These are phyloP conservation scores for Entomobrya multifasciata DNA, from an alignment of 2,888 invertebrate genomes.

Conservation along the genomic window DNA sequence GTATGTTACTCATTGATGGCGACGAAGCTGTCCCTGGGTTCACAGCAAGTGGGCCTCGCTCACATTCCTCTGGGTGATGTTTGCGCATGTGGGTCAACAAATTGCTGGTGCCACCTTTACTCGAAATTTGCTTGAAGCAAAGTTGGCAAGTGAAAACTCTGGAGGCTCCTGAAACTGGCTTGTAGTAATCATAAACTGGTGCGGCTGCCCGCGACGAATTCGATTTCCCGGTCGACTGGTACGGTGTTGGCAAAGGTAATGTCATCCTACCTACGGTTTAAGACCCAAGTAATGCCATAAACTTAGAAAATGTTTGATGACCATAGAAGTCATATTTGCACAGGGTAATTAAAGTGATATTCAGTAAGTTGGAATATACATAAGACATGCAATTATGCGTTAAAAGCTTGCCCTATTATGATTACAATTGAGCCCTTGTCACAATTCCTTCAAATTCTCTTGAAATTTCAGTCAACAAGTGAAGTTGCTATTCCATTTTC, in stretches of 20 bases:
- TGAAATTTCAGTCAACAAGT: too few relatives aligned
- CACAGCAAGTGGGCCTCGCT: conserved; percentile 7
- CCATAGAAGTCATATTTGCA: too few relatives aligned
- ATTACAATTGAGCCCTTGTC: too few relatives aligned
- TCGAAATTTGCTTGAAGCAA: conserved; percentile 32
- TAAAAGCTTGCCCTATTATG: too few relatives aligned
- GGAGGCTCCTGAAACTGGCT: conserved; percentile 23
- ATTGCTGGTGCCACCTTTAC: conserved; percentile 58
- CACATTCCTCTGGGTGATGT: conserved; percentile 40
- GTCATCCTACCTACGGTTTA: conserved; percentile 41
- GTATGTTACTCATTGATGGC: neutral
- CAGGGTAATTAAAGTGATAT: too few relatives aligned
- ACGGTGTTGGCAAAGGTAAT: conserved; percentile 34
- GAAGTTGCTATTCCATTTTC: too few relatives aligned
- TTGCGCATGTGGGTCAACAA: conserved; percentile 54
- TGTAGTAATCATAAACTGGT: conserved; percentile 46
- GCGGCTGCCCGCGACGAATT: conserved; percentile 38
- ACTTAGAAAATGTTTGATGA: neutral
- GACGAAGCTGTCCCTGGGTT: conserved; percentile 1
- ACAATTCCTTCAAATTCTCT: too few relatives aligned
- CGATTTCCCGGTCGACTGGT: conserved; percentile 5
- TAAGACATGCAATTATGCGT: too few relatives aligned
- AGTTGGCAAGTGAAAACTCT: conserved; percentile 45
- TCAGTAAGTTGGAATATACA: too few relatives aligned
- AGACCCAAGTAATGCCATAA: conserved; percentile 11